phyloP scores from a whole-genome alignment of 2,888 invertebrate genomes.

The Brassicogethes aeneus region DNA sequence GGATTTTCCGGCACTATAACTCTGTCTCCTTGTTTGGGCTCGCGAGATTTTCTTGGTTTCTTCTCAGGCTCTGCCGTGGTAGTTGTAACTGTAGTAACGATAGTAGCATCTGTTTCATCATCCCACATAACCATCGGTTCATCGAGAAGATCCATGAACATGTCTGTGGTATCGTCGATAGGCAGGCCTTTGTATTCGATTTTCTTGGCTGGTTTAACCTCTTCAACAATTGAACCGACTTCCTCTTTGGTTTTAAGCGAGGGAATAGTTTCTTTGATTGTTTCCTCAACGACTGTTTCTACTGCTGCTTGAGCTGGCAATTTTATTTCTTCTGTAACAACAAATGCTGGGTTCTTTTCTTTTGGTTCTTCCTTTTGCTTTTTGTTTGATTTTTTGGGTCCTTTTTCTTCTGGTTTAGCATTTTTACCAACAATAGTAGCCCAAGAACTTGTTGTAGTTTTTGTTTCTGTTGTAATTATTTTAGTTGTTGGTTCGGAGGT shows the following conservation, averaged over 20 bases:
- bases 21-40: not conserved
- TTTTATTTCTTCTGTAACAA: conserved; percentile 17
- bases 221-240: conserved; percentile 1
- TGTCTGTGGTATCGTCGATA: conserved; percentile 18
- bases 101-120: conserved; percentile 10
- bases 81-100: not conserved
- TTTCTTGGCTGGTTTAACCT: conserved; percentile 2
- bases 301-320: conserved; percentile 13
- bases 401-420: conserved; percentile 8
- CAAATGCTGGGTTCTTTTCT: conserved; percentile 16
- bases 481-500: conserved; percentile 3
- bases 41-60: not conserved
- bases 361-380: conserved; percentile 9
- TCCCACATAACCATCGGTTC: conserved; percentile 26
- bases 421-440: not conserved
- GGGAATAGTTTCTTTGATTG: not conserved
- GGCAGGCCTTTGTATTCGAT: conserved; percentile 18
- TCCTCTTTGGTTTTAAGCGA: conserved; percentile 3
- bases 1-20: not conserved
- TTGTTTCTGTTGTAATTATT: not conserved
- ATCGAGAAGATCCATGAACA: conserved; percentile 23
- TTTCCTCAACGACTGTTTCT: conserved; percentile 2
- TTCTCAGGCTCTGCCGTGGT: not conserved
- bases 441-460: not conserved
- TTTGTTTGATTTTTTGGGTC: conserved; percentile 11